Percentiles rank a stretch among this genome's conserved stretches.
phyloP scores from a whole-genome alignment of 2,888 invertebrate species.

The Slavum lentiscoides region DNA sequence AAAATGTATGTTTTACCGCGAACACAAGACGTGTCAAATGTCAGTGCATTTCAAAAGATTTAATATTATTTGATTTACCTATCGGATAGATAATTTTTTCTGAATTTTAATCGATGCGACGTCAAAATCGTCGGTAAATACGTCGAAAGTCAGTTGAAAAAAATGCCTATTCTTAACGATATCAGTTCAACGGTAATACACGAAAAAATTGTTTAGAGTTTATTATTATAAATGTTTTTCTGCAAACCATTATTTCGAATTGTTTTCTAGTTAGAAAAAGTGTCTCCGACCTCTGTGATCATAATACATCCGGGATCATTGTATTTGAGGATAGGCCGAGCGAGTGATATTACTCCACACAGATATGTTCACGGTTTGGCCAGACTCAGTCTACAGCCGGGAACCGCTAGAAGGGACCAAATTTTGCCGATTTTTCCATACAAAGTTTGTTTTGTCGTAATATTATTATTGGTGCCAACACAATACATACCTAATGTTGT shows the following conservation, averaged over 20 bases:
- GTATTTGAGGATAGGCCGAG: conserved; percentile 84
- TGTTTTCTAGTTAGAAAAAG: neutral
- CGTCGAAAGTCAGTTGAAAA: too few relatives aligned
- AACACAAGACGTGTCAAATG: too few relatives aligned
- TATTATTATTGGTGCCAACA: neutral
- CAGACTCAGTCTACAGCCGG: conserved; percentile 64
- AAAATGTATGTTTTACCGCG: too few relatives aligned
- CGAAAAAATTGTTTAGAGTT: too few relatives aligned
- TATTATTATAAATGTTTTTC: neutral
- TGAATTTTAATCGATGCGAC: too few relatives aligned
- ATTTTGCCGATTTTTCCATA: conserved; percentile 67
- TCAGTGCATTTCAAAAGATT: too few relatives aligned
- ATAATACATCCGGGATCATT: conserved; percentile 95
- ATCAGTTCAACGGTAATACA: too few relatives aligned
- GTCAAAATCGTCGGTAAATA: too few relatives aligned
- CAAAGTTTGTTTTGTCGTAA: conserved; percentile 31
- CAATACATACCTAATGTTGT: too few relatives aligned
- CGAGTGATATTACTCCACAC: conserved; percentile 85
- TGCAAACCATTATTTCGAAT: neutral
- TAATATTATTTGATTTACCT: too few relatives aligned
- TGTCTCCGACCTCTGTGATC: conserved; percentile 65
- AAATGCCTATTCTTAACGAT: too few relatives aligned
- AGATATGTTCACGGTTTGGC: conserved; percentile 85
- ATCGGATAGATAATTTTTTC: too few relatives aligned
- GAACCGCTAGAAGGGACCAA: conserved; percentile 66